Evolutionary conservation across 2,888 invertebrate species (phyloP), one percentile per base, ranked within the genome.

Genomic region (Molanna angustata): DNA sequence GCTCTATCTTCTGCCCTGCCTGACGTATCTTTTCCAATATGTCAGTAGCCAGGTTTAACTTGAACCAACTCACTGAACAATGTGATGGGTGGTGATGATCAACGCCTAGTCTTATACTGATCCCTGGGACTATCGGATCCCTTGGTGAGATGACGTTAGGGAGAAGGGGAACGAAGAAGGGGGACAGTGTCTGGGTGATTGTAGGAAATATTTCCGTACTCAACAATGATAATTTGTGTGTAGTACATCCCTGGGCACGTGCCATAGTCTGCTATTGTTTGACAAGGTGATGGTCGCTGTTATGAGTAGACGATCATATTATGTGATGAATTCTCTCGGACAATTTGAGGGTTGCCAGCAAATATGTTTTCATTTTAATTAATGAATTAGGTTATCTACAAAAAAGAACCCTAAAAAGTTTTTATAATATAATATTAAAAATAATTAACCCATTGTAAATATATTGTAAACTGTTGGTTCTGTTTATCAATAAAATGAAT

Each of bases 1-100:
- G 62, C 68, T 73, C 74, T 60, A 76, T 69, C 63, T 72, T 68
- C 60, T 73, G 71, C 64, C 71, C 73, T 69, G 75, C 71, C 70
- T 70, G 67, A 54, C 70, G 67, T 56, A 72, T 61, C 19, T 71
- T 71, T 55, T 68, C 70, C 49, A 65, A 60, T 61, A 72, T 65
- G 63, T 70, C 70, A 67, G 18, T 37, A 37, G 72, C 40, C 41
- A 21, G 21, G 45, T 63, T 64, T 65, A 68, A 62, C 60, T 61
- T 21, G 21, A 18, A 22, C 13, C 21, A 47, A 18, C 17, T 20
- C 37, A 32, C 11, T 18, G 17, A 19, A 22, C 19, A 41, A 41
- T 49, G 18, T 49, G 49, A 16, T 49, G 40, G 17, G 22, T 27
- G 32, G n/a, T 6, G 21, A 21, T n/a, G 27, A 17, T 16, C n/a